Percentiles rank a stretch among this genome's conserved stretches.
Conservation (phyloP, 2,888 invertebrate genomes). For the Caenorhabditis doughertyi region DNA sequence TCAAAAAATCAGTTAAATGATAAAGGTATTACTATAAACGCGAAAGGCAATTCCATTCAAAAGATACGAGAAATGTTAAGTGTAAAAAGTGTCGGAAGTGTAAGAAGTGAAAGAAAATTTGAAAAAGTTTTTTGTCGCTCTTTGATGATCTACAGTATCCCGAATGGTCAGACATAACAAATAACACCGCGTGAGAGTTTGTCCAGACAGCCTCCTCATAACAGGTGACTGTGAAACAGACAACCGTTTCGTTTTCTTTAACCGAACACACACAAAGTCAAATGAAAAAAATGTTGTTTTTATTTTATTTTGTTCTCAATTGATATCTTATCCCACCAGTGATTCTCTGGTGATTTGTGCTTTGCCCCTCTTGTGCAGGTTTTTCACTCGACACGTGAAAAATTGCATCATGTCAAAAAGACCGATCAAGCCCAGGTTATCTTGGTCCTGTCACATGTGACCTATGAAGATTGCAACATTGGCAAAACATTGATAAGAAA, state of each 20-base stretch:
- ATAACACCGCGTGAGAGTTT: slow-evolving; percentile 29
- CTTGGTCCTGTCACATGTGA: slow-evolving; percentile 51
- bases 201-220: slow-evolving; percentile 29
- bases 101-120: not conserved
- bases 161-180: slow-evolving; percentile 40
- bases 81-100: not conserved
- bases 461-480: slow-evolving; percentile 7
- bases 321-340: slow-evolving; percentile 30
- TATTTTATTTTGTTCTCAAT: slow-evolving; percentile 34
- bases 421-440: slow-evolving; percentile 17
- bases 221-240: slow-evolving; percentile 33
- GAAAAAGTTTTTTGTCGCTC: slow-evolving; percentile 3
- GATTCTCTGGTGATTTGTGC: slow-evolving; percentile 18
- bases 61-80: not conserved
- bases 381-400: slow-evolving; percentile 39
- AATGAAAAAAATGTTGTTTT: slow-evolving; percentile 41
- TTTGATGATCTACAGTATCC: slow-evolving; percentile 46
- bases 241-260: slow-evolving; percentile 1
- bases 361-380: slow-evolving; percentile 11
- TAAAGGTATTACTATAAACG: not conserved
- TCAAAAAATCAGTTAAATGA: not conserved
- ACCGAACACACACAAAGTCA: not conserved
- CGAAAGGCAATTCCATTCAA: not conserved
- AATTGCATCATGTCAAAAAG: slow-evolving; percentile 46
- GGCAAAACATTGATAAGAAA: slow-evolving; percentile 3